A percentile compares a stretch with the other conserved stretches of the same genome.
Conservation (phyloP, 1,140 invertebrate species). For the Polypedilum pembai region DNA sequence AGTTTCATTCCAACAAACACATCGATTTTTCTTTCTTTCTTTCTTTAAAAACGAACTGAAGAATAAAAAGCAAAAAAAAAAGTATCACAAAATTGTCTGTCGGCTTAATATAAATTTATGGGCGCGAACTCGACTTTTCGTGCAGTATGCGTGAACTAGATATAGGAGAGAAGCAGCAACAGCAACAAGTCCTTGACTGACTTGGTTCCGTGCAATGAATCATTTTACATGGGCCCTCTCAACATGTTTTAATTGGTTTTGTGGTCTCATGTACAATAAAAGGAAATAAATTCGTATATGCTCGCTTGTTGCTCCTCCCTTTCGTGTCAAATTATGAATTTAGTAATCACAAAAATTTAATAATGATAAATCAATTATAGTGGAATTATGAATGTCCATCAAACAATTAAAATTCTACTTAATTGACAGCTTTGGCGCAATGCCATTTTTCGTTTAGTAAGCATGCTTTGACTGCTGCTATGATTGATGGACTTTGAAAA, state of each 20-base stretch:
- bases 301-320: neutral
- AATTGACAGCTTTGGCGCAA: too few species aligned
- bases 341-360: neutral
- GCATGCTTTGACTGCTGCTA: too few species aligned
- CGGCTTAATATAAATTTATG: neutral
- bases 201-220: neutral
- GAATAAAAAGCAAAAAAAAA: too few species aligned
- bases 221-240: neutral
- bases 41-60: too few species aligned
- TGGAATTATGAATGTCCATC: neutral
- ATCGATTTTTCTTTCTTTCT: too few species aligned
- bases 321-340: neutral
- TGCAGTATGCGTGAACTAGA: neutral
- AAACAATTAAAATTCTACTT: neutral
- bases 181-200: neutral
- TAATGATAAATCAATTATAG: neutral
- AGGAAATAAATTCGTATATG: neutral
- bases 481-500: too few species aligned
- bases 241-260: neutral
- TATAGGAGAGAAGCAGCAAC: neutral
- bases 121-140: neutral
- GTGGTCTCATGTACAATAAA: neutral
- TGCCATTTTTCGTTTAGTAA: too few species aligned
- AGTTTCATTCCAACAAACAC: too few species aligned
- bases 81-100: too few species aligned